These are phyloP conservation scores for Mythimna loreyi DNA, from an alignment of 2,888 invertebrate species.

Conservation along the genomic window DNA sequence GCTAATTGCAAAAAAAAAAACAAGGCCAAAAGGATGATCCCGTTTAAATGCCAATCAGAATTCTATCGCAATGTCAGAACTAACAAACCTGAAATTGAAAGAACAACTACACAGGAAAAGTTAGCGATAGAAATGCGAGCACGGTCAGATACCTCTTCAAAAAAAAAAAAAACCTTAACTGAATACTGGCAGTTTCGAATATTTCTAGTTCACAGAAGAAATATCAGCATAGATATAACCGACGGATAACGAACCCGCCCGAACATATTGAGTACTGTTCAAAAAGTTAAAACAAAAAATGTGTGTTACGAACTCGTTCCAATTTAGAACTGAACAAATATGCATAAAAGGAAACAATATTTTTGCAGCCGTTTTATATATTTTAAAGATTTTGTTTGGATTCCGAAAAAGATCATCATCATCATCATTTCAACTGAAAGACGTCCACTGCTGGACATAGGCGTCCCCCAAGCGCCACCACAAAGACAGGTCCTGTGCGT, in stretches of 20 bases:
- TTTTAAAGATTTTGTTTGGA: not conserved
- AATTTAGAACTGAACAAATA: constrained; percentile 38
- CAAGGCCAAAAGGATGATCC: not conserved
- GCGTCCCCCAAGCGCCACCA: no score
- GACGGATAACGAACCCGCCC: constrained; percentile 52
- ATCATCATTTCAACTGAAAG: no score
- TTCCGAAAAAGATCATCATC: not conserved
- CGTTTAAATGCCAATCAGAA: not conserved
- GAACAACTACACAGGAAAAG: not conserved
- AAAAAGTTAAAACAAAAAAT: constrained; percentile 39
- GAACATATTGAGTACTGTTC: constrained; percentile 48
- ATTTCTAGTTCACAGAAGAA: constrained; percentile 50
- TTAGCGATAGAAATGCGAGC: not conserved
- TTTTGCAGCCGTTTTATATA: constrained; percentile 2
- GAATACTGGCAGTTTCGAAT: constrained; percentile 36
- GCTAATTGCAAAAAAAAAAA: not conserved
- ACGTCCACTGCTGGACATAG: no score
- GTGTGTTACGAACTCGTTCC: constrained; percentile 15
- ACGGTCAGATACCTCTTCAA: not conserved
- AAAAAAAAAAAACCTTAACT: constrained; percentile 10
- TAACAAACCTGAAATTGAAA: constrained; percentile 4
- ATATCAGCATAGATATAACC: constrained; percentile 38
- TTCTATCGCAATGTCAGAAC: not conserved
- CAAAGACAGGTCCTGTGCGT: no score
- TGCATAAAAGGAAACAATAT: constrained; percentile 15